Conservation (phyloP, 2,888 invertebrate genomes). For the Thereva unica region DNA sequence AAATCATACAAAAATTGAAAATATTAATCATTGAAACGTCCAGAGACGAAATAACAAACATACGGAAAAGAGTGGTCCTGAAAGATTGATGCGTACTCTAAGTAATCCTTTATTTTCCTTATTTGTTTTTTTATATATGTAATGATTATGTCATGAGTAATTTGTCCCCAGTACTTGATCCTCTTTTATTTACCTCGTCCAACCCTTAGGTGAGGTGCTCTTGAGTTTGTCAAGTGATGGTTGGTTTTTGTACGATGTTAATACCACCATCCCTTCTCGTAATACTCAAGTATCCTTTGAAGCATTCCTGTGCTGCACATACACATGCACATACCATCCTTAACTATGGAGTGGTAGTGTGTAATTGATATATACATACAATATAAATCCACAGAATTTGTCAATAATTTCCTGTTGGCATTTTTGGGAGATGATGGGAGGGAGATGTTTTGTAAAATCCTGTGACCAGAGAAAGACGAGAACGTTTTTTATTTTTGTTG, state of each 20-base stretch:
- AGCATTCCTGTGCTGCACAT: conserved; percentile 17
- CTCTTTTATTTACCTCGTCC: not conserved
- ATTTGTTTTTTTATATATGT: not conserved
- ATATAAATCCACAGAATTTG: conserved; percentile 5
- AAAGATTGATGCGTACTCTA: conserved; percentile 5
- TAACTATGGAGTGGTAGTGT: not conserved
- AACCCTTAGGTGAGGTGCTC: not conserved
- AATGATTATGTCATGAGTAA: not conserved
- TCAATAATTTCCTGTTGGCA: conserved; percentile 27
- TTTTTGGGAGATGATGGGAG: conserved; percentile 1
- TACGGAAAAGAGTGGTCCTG: not conserved
- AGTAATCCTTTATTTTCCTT: conserved; percentile 1
- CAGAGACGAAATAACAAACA: not conserved
- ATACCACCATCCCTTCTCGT: conserved; percentile 4
- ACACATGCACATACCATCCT: not conserved
- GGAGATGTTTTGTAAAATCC: not conserved
- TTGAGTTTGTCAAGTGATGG: conserved; percentile 13
- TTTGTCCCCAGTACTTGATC: not conserved
- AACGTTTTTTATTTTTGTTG: no score
- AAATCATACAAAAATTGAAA: no score
- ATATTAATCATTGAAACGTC: no score
- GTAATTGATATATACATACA: conserved; percentile 19
- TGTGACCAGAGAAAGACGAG: no score
- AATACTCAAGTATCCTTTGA: conserved; percentile 1
- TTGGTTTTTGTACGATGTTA: conserved; percentile 13